phyloP scores from a whole-genome alignment of 2,797 vertebrate genomes.

The Paedocypris micromegethes region DNA sequence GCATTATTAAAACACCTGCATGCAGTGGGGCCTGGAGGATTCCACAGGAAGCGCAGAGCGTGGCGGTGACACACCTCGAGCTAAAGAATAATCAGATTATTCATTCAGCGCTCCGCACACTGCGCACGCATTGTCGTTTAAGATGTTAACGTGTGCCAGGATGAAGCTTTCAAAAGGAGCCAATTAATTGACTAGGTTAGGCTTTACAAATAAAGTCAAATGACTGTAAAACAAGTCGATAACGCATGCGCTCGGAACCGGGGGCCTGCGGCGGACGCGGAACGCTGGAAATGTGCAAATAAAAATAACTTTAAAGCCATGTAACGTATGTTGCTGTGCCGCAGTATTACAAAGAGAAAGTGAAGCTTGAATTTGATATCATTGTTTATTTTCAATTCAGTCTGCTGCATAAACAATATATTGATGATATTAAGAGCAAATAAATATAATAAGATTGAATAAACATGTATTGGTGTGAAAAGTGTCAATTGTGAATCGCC shows the following conservation, averaged over 20 bases:
- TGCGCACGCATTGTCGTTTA: conserved; percentile 14
- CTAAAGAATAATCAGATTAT: conserved; percentile 14
- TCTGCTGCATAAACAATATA: too few relatives aligned
- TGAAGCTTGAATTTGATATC: too few relatives aligned
- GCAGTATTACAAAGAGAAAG: too few relatives aligned
- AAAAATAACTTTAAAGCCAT: too few relatives aligned
- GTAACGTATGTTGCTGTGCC: too few relatives aligned
- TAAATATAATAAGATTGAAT: too few relatives aligned
- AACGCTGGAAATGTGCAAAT: too few relatives aligned
- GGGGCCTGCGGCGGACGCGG: too few relatives aligned
- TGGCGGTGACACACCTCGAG: conserved; percentile 14
- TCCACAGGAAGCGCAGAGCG: conserved; percentile 7
- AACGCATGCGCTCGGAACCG: not conserved
- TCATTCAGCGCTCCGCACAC: conserved; percentile 1
- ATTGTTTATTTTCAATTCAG: too few relatives aligned
- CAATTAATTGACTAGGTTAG: not conserved
- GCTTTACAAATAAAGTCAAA: not conserved
- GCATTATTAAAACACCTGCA: conserved; percentile 50
- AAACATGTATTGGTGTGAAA: too few relatives aligned
- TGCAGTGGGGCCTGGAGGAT: conserved; percentile 35
- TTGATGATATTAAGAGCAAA: too few relatives aligned
- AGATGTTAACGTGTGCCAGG: not conserved
- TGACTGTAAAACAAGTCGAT: not conserved
- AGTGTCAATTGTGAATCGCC: too few relatives aligned
- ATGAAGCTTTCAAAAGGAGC: not conserved